Evolutionary conservation across 2,888 invertebrate genomes (phyloP).

Genomic region (Dermolepida albohirtum): DNA sequence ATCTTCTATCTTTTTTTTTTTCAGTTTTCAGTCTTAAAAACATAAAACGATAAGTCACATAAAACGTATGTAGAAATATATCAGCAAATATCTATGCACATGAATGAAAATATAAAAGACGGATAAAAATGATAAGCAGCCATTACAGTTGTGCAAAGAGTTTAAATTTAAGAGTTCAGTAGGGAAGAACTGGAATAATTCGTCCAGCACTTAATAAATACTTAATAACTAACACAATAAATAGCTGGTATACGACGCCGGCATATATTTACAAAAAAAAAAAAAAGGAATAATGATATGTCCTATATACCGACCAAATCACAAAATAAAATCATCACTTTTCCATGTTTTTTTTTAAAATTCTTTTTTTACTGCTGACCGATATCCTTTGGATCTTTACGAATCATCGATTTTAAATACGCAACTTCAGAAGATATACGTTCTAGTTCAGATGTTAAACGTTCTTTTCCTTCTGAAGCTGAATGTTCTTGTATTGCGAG

Average conservation of each 20-base stretch:
- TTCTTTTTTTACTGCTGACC: constrained; percentile 44
- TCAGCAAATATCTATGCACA: constrained; percentile 22
- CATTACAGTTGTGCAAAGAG: constrained; percentile 29
- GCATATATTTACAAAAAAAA: constrained; percentile 42
- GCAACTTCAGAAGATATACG: constrained; percentile 92
- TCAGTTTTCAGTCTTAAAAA: constrained; percentile 29
- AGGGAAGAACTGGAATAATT: constrained; percentile 35
- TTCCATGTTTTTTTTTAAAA: constrained; percentile 20
- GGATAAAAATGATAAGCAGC: constrained; percentile 33
- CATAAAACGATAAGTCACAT: constrained; percentile 29
- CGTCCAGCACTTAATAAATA: constrained; percentile 57
- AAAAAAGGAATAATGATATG: constrained; percentile 55
- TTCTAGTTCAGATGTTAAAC: constrained; percentile 87
- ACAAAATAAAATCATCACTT: constrained; percentile 49
- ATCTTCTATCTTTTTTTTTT: constrained; percentile 22
- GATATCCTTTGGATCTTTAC: constrained; percentile 63
- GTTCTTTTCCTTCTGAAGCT: constrained; percentile 70
- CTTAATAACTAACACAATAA: constrained; percentile 52
- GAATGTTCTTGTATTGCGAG: constrained; percentile 56
- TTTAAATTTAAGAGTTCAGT: constrained; percentile 34
- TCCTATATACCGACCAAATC: constrained; percentile 57
- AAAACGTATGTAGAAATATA: constrained; percentile 33
- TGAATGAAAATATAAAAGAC: constrained; percentile 12
- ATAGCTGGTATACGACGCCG: constrained; percentile 49
- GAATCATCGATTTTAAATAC: constrained; percentile 84